Evolutionary conservation across 2,888 invertebrate species (phyloP).

Genomic region (Agriotes lineatus): DNA sequence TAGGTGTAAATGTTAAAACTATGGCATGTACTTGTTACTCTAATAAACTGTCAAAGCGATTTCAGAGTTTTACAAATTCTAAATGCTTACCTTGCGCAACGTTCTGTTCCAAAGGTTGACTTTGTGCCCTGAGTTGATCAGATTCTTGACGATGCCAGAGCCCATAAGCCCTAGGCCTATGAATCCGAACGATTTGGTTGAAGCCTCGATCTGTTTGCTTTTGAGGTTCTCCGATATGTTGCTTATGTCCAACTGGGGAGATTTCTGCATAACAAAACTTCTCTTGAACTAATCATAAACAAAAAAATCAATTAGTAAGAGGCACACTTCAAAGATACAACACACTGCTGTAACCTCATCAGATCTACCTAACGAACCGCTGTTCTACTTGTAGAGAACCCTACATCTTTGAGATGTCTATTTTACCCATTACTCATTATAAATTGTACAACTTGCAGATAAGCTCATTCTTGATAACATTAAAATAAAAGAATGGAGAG

Average conservation of each 20-base stretch:
- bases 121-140: conserved; percentile 93
- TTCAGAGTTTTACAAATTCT: not conserved
- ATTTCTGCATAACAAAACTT: conserved; percentile 68
- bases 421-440: no score
- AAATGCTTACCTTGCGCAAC: conserved; percentile 83
- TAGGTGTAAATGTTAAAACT: conserved; percentile 47
- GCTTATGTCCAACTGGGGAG: conserved; percentile 82
- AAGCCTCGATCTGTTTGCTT: conserved; percentile 88
- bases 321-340: no score
- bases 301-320: no score
- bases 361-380: no score
- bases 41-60: conserved; percentile 36
- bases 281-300: not conserved
- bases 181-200: conserved; percentile 91
- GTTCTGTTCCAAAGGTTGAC: conserved; percentile 96
- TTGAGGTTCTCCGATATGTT: conserved; percentile 82
- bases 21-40: conserved; percentile 53
- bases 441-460: no score
- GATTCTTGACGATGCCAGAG: conserved; percentile 93
- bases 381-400: no score
- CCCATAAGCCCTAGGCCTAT: conserved; percentile 97
- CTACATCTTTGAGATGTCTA: no score
- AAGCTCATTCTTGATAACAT: no score
- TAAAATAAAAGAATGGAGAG: no score
- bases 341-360: no score